Evolutionary conservation across 2,888 invertebrate species (phyloP), one percentile per base, ranked within the genome.

Genomic region (Germaria angustata): DNA sequence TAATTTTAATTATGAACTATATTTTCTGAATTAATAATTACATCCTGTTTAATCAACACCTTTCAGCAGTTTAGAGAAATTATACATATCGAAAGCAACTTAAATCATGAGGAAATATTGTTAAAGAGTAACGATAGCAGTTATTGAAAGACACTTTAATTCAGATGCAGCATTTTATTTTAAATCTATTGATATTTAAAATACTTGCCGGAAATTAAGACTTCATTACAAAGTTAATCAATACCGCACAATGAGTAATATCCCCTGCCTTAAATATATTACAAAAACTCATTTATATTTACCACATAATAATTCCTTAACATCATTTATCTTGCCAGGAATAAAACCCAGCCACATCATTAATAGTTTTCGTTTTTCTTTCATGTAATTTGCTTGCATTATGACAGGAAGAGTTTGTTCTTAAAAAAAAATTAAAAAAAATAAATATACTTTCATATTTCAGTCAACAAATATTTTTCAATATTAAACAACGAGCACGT

Each of bases 201-300:
- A 86, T 6, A 17, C 1, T 86, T 88, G 88, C 87, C 88, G 88
- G 88, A 88, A 88, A 87, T 88, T 87, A 87, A 85, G 85, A 85
- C 86, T 87, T 86, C 53, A 28, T 72, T 44, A 46, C 28, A 53
- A 68, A 68, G 63, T 63, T 6, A 5, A 5, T 28, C 6, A 5
- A 3, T 28, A 28, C 3, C 6, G 3, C 28, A 5, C 3, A 68
- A 34, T 66, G 0, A 46, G 28, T 28, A 20, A 2, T 51, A 20
- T 51, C 24, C 4, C n/a, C 2, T 51, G 8, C 2, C 8, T 46
- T 17, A 20, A 20, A 49, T 22, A 49, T 24, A n/a, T 13, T 20
- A 9, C 17, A 20, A 5, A 11, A 13, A 20, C 6, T 3, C 1
- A 9, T 20, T 46, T 46, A 46, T 3, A 2, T 24, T 2, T 20